Conservation (phyloP, 2,113 vertebrate genomes). For the Pyrgilauda ruficollis region DNA sequence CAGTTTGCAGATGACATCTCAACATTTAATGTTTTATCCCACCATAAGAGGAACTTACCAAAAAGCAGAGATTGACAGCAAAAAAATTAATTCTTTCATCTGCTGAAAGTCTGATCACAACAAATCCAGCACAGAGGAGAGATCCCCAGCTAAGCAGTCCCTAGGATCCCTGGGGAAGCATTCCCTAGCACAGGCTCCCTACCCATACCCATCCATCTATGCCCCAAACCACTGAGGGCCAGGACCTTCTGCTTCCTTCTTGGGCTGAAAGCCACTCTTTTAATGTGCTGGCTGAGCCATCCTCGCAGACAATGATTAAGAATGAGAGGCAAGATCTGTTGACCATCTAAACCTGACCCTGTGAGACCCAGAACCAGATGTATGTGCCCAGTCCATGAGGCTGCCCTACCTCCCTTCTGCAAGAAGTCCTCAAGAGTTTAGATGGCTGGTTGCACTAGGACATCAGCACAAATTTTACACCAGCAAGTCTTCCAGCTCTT, state of each 20-base stretch:
- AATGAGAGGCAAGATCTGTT: background rate
- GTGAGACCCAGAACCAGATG: background rate
- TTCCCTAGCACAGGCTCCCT: background rate
- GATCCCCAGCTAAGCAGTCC: background rate
- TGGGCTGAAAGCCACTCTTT: background rate
- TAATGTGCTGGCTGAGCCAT: background rate
- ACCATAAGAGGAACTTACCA: background rate
- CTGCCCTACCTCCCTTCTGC: background rate
- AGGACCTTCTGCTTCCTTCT: background rate
- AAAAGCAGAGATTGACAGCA: background rate
- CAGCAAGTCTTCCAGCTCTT: background rate
- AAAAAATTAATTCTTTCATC: background rate
- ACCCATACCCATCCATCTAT: background rate
- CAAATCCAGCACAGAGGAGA: background rate
- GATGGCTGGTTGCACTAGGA: background rate
- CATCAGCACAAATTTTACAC: background rate
- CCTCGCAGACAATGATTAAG: background rate
- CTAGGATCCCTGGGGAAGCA: background rate
- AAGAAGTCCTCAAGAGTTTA: background rate
- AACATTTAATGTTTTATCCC: background rate
- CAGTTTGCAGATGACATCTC: background rate
- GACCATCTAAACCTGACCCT: background rate
- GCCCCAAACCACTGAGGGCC: background rate
- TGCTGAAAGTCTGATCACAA: background rate
- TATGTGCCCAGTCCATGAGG: rapidly evolving